Conservation (phyloP, 2,888 invertebrate species). For the Hypomecis punctinalis region DNA sequence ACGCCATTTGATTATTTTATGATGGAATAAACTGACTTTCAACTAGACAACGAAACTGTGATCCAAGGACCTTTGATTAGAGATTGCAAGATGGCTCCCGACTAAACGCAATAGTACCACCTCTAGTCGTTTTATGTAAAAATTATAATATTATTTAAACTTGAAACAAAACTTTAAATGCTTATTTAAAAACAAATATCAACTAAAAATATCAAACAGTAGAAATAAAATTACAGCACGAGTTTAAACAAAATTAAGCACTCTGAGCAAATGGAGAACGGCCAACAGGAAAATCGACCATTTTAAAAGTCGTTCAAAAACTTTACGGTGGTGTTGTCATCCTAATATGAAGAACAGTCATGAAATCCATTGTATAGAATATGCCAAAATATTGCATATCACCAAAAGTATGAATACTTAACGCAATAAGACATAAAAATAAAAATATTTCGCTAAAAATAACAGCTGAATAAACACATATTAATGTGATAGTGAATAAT, state of each 20-base stretch:
- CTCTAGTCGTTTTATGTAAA: slow-evolving; percentile 85
- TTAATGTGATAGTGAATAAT: no score
- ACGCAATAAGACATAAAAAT: no score
- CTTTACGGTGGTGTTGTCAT: slow-evolving; percentile 36
- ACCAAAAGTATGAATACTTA: no score
- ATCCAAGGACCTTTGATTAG: slow-evolving; percentile 94
- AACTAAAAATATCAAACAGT: slow-evolving; percentile 79
- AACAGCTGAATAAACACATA: no score
- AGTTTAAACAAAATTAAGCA: slow-evolving; percentile 75
- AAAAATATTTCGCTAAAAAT: no score
- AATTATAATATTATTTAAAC: slow-evolving; percentile 63
- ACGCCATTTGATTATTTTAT: slow-evolving; percentile 93
- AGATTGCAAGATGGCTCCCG: slow-evolving; percentile 95
- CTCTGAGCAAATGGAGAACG: slow-evolving; percentile 79
- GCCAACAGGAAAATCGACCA: slow-evolving; percentile 84
- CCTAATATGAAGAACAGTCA: neutral
- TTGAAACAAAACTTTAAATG: slow-evolving; percentile 67
- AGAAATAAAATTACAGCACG: slow-evolving; percentile 72
- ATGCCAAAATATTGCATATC: no score
- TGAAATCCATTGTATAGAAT: neutral
- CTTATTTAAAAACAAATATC: slow-evolving; percentile 77
- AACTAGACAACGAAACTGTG: slow-evolving; percentile 93
- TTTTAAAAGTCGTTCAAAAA: slow-evolving; percentile 74
- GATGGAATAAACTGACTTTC: slow-evolving; percentile 90
- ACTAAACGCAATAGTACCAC: slow-evolving; percentile 91